Conservation (phyloP, 2,888 invertebrate genomes). For the Therioaphis trifolii region DNA sequence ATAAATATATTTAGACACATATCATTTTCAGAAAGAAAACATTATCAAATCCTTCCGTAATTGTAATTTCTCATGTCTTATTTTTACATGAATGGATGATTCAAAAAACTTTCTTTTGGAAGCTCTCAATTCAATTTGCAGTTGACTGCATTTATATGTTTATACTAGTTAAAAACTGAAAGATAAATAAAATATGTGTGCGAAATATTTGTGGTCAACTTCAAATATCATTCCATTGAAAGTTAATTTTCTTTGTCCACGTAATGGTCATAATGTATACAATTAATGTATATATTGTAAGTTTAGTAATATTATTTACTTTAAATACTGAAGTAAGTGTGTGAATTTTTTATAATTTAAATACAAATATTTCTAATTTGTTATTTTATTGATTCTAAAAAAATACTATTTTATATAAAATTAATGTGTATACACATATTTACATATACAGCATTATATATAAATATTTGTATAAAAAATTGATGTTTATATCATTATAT, state of each 20-base stretch:
- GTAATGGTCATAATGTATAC: conserved; percentile 58
- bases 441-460: conserved; percentile 12
- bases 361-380: conserved; percentile 49
- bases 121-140: conserved; percentile 23
- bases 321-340: conserved; percentile 43
- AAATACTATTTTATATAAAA: conserved; percentile 49
- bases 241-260: conserved; percentile 15
- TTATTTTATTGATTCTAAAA: conserved; percentile 54
- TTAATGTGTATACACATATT: conserved; percentile 26
- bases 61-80: conserved; percentile 30
- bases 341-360: conserved; percentile 53
- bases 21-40: conserved; percentile 39
- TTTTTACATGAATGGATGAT: conserved; percentile 4
- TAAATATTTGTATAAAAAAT: conserved; percentile 16
- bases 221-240: conserved; percentile 31
- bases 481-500: conserved; percentile 23
- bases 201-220: conserved; percentile 9
- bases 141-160: neutral
- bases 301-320: conserved; percentile 49
- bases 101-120: conserved; percentile 15
- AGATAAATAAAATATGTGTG: neutral
- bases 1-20: conserved; percentile 45
- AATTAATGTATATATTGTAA: conserved; percentile 55
- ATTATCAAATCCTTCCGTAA: conserved; percentile 46
- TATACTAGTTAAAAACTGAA: neutral